A percentile compares a stretch with the other conserved stretches of the same genome.
These are phyloP conservation scores for Zaprionus davidi DNA, from an alignment of 1,140 invertebrate species.

Conservation along the genomic window DNA sequence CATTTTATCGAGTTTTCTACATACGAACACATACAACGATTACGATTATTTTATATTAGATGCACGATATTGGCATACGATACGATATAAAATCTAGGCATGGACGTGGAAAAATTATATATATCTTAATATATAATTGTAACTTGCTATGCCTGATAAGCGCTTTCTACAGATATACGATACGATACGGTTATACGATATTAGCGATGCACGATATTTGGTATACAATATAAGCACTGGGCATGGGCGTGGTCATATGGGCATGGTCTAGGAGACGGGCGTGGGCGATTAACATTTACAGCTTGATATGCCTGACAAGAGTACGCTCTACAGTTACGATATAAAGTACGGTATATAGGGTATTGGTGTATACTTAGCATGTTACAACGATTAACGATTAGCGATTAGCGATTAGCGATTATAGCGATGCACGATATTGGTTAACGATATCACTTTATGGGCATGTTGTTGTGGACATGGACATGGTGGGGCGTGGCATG, in stretches of 20 bases:
- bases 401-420: slow-evolving; percentile 8
- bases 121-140: slow-evolving; percentile 1
- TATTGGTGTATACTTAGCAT: not conserved
- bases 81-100: slow-evolving; percentile 21
- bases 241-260: not conserved
- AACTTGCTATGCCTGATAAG: slow-evolving; percentile 1
- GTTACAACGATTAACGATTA: slow-evolving; percentile 10
- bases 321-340: slow-evolving; percentile 3
- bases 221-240: slow-evolving; percentile 5
- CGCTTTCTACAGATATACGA: not conserved
- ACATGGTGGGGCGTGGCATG: not conserved
- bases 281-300: not conserved
- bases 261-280: not conserved
- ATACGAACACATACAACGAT: slow-evolving; percentile 62
- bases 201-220: slow-evolving; percentile 6
- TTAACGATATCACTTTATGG: slow-evolving; percentile 12
- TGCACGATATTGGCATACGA: slow-evolving; percentile 18
- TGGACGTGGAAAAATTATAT: slow-evolving; percentile 9
- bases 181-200: slow-evolving; percentile 3
- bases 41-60: slow-evolving; percentile 23
- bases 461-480: not conserved
- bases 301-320: not conserved
- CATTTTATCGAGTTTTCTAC: not conserved
- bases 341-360: slow-evolving; percentile 1
- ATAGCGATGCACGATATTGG: slow-evolving; percentile 36